Base-by-base conservation (phyloP, 1,140 invertebrate genomes). In the Drosophila triauraria region DNA sequence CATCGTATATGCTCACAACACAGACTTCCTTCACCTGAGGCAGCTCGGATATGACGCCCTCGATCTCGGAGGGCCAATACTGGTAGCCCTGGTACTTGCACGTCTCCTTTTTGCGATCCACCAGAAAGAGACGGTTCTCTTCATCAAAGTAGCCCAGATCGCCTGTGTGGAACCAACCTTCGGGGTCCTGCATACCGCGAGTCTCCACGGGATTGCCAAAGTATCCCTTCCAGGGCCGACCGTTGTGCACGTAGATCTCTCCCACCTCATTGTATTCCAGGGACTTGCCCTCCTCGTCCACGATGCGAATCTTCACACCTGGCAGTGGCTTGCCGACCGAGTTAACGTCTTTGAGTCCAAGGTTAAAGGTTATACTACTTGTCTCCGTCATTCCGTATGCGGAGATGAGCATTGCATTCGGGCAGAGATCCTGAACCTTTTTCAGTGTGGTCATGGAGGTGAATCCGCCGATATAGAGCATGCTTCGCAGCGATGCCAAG, bases 301-400 rank as follows among this genome's bases (percentile, higher is more conserved):
- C 51, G 7, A 53, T 53, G 17, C 51, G 51, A 38, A 53, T 35
- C 17, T 20, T 53, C 13, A 53, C 12, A 9, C 51, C 51, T 23
- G 51, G 30, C 30, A 53, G 7, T 9, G 51, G 51, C 30, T 53
- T 20, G 3, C 51, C 51, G 12, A 53, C 51, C 17, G 51, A 35
- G 17, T 53, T 53, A 9, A 23, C 51, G 51, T 35, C 20, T 35
- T 20, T 32, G 0, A 53, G 51, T 8, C 51, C 51, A 32, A 53
- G 0, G 20, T 53, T 53, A 35, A 53, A 35, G 12, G 51, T 7
- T 20, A 53, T 53, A 35, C 51, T 15, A 35, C 32, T 23, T 7
- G 51, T 53, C 17, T 53, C 51, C 7, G 51, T 53, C 51, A 53
- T 53, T 35, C 51, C 51, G 30, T 53, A 53, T 17, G 12, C 17